Conservation (phyloP, 1,140 invertebrate genomes). For the Drosophila mayri region DNA sequence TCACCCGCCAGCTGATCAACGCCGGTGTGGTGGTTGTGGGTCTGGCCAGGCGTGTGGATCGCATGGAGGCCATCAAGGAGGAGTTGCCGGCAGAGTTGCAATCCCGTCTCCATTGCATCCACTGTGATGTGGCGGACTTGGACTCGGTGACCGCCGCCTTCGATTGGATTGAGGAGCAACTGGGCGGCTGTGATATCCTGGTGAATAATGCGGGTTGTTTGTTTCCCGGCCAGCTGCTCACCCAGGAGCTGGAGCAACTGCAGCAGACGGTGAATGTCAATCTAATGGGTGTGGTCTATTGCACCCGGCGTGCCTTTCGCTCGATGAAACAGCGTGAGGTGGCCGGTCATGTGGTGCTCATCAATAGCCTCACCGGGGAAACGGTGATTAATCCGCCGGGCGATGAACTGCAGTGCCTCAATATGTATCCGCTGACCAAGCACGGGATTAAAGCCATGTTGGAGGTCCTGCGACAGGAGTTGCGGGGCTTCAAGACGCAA, state of each 20-base stretch:
- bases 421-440: slow-evolving; percentile 87
- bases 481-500: slow-evolving; percentile 85
- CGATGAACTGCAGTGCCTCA: slow-evolving; percentile 49
- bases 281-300: slow-evolving; percentile 88
- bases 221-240: slow-evolving; percentile 54
- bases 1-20: slow-evolving; percentile 86
- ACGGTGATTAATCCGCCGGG: slow-evolving; percentile 49
- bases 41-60: slow-evolving; percentile 88
- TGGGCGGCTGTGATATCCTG: slow-evolving; percentile 89
- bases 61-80: slow-evolving; percentile 86
- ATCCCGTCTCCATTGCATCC: slow-evolving; percentile 85
- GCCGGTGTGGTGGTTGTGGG: slow-evolving; percentile 89
- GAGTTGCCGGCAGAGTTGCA: slow-evolving; percentile 56
- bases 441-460: slow-evolving; percentile 87
- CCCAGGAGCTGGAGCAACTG: slow-evolving; percentile 43
- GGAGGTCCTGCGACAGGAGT: slow-evolving; percentile 87
- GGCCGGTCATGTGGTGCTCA: slow-evolving; percentile 88
- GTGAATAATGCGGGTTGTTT: slow-evolving; percentile 90
- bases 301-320: slow-evolving; percentile 88
- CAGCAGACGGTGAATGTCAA: slow-evolving; percentile 88
- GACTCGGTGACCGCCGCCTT: slow-evolving; percentile 89
- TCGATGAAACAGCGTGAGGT: slow-evolving; percentile 89
- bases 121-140: slow-evolving; percentile 88
- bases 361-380: slow-evolving; percentile 73
- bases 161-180: slow-evolving; percentile 87